These are phyloP conservation scores for Artibeus jamaicensis DNA, from an alignment of 2,797 vertebrate genomes.

Conservation along the genomic window DNA sequence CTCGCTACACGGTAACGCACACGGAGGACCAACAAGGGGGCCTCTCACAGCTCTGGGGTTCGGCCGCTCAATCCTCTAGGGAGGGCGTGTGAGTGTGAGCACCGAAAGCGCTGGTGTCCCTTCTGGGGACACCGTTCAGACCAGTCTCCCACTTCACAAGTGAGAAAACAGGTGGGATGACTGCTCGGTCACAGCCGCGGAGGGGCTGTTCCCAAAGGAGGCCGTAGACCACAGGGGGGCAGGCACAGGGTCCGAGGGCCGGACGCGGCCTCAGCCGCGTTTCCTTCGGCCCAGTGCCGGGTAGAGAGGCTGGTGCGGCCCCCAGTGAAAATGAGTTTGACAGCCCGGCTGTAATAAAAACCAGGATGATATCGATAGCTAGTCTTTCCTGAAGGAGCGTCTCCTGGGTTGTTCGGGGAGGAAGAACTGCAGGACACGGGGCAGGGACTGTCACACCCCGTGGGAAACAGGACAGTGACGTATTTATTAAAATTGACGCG, in stretches of 20 bases:
- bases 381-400: neutral
- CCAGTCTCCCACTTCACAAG: neutral
- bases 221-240: no score
- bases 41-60: neutral
- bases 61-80: neutral
- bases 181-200: neutral
- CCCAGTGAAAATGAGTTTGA: no score
- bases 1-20: neutral
- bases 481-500: neutral
- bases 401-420: neutral
- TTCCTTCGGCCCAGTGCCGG: no score
- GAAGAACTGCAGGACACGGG: neutral
- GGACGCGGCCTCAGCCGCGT: no score
- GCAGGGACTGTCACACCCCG: neutral
- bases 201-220: neutral
- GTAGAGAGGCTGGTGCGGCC: no score
- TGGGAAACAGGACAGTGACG: neutral
- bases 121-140: neutral
- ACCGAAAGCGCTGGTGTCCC: neutral
- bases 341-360: neutral
- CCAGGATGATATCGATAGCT: no score
- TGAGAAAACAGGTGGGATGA: neutral
- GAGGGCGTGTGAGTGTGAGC: neutral
- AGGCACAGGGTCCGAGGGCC: no score
- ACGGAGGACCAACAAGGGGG: fast-evolving